phyloP scores from a whole-genome alignment of 2,113 vertebrate species.

The Indicator indicator region DNA sequence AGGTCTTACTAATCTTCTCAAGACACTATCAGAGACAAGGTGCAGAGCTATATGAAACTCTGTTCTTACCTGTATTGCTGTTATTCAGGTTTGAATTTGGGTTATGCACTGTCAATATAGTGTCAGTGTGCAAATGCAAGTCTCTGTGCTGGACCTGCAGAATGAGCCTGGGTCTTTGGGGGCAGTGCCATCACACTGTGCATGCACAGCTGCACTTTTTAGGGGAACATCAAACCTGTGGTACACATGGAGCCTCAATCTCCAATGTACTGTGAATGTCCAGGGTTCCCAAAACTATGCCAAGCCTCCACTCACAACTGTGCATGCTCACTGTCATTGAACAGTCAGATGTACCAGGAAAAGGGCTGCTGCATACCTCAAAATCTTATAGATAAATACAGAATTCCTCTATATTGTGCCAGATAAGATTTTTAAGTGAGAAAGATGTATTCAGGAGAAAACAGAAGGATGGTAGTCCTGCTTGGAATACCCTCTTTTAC shows the following conservation, averaged over 20 bases:
- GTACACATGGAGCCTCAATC: not conserved
- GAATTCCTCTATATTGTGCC: not conserved
- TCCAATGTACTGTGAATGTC: not conserved
- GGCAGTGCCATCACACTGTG: not conserved
- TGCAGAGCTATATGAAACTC: not conserved
- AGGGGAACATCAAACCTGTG: not conserved
- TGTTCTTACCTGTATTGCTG: not conserved
- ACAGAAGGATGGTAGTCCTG: not conserved
- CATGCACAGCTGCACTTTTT: rapidly evolving
- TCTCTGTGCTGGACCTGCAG: not conserved
- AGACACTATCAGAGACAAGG: not conserved
- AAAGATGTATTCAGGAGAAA: not conserved
- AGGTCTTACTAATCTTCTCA: not conserved
- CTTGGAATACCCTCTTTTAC: not conserved
- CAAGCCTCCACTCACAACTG: not conserved
- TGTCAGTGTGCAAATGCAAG: not conserved
- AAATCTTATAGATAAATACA: not conserved
- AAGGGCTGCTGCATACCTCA: not conserved
- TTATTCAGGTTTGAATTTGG: not conserved
- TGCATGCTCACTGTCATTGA: not conserved
- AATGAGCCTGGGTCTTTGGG: not conserved
- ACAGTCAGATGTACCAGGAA: not conserved
- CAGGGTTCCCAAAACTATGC: not conserved
- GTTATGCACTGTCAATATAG: not conserved
- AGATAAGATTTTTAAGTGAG: not conserved